A percentile compares a stretch with the other conserved stretches of the same genome.
Evolutionary conservation across 2,113 vertebrate genomes (phyloP).

Genomic region (Athene noctua): DNA sequence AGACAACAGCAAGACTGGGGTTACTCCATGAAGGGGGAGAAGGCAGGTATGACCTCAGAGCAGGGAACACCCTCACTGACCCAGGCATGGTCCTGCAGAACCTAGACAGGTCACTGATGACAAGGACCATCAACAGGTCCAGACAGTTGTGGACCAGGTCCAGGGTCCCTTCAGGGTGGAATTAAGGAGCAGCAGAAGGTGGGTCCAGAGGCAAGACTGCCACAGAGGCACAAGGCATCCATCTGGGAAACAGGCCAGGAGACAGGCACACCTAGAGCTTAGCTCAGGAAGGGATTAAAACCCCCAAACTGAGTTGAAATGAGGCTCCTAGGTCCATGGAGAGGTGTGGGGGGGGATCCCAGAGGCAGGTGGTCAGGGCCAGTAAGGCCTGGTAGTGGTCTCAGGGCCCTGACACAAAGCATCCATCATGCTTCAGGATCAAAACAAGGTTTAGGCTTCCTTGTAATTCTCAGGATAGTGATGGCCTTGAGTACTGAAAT

Average conservation of each 20-base stretch:
- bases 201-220: background rate
- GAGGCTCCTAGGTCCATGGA: background rate
- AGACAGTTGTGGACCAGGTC: background rate
- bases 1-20: background rate
- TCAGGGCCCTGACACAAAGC: background rate
- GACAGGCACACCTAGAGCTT: background rate
- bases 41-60: background rate
- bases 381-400: background rate
- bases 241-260: background rate
- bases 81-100: rapidly evolving
- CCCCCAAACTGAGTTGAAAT: background rate
- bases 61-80: background rate
- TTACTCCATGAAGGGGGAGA: rapidly evolving
- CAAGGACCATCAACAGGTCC: rapidly evolving
- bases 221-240: background rate
- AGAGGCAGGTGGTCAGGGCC: background rate
- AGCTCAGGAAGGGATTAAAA: background rate
- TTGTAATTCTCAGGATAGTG: rapidly evolving
- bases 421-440: background rate
- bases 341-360: rapidly evolving
- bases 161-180: background rate
- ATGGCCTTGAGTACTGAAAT: background rate
- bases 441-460: background rate
- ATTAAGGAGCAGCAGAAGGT: background rate
- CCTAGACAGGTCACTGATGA: background rate